These are phyloP conservation scores for Tursiops truncatus DNA, from an alignment of 2,113 vertebrate species.

Conservation along the genomic window DNA sequence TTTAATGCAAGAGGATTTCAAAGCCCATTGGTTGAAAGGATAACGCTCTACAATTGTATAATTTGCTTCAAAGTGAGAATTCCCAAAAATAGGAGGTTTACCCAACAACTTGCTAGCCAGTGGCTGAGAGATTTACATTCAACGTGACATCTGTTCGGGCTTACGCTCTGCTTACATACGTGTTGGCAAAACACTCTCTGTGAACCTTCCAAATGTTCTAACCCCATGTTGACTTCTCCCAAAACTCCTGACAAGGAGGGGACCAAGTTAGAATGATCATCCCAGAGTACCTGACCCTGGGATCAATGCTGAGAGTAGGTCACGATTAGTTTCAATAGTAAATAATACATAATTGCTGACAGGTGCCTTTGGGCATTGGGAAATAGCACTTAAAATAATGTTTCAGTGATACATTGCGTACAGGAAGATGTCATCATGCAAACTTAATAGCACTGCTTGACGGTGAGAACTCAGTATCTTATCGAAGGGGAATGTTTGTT, in stretches of 20 bases:
- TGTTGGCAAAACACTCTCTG: conserved; percentile 28
- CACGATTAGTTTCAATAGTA: conserved; percentile 22
- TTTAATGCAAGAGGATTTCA: conserved; percentile 36
- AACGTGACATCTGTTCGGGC: background rate
- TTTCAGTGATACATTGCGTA: conserved; percentile 12
- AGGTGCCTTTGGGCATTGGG: conserved; percentile 21
- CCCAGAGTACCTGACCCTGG: background rate
- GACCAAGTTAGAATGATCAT: background rate
- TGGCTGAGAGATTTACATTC: background rate
- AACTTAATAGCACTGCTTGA: background rate
- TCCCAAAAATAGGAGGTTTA: conserved; percentile 13
- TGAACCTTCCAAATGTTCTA: conserved; percentile 18
- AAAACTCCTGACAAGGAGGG: conserved; percentile 19
- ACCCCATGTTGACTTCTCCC: background rate
- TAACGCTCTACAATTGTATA: background rate
- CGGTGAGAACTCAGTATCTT: background rate
- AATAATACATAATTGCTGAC: conserved; percentile 50
- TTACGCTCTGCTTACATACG: background rate
- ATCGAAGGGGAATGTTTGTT: background rate
- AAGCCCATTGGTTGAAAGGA: background rate
- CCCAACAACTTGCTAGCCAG: background rate
- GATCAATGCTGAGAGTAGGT: background rate
- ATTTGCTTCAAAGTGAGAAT: conserved; percentile 46
- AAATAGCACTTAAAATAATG: conserved; percentile 6
- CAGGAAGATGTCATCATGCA: background rate